phyloP scores from a whole-genome alignment of 1,140 invertebrate species.

The Lordiphosa stackelbergi region DNA sequence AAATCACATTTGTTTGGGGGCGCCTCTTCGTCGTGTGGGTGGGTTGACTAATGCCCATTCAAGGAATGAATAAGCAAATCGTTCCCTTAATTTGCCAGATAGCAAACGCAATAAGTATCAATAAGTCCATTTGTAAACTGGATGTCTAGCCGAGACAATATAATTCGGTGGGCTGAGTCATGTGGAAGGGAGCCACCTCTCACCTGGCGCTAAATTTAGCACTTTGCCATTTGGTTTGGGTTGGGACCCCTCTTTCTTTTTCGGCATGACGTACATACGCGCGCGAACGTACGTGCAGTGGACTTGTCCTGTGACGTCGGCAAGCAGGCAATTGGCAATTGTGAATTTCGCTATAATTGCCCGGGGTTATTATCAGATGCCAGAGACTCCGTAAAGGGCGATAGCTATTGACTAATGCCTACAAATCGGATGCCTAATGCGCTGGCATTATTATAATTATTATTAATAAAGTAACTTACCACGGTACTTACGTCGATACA shows the following conservation, averaged over 20 bases:
- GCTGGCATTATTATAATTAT: slow-evolving; percentile 21
- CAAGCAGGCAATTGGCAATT: slow-evolving; percentile 34
- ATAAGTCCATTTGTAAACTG: slow-evolving; percentile 10
- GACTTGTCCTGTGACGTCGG: slow-evolving; percentile 42
- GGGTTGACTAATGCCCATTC: slow-evolving; percentile 33
- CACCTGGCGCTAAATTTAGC: slow-evolving; percentile 32
- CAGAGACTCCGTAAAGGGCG: slow-evolving; percentile 7
- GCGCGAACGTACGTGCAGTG: slow-evolving; percentile 54
- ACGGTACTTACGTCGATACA: slow-evolving; percentile 10
- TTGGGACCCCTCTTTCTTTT: slow-evolving; percentile 1
- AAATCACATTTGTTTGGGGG: slow-evolving; percentile 22
- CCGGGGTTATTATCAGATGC: background rate
- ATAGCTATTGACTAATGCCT: slow-evolving; percentile 34
- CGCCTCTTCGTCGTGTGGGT: slow-evolving; percentile 17
- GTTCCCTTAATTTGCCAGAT: slow-evolving; percentile 3
- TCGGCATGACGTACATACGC: background rate
- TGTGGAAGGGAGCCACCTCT: background rate
- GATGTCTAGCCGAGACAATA: slow-evolving; percentile 1
- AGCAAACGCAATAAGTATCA: slow-evolving; percentile 5
- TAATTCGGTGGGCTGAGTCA: slow-evolving; percentile 8
- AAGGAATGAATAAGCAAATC: slow-evolving; percentile 39
- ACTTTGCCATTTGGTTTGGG: slow-evolving; percentile 22
- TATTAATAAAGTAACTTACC: slow-evolving; percentile 34
- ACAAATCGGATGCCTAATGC: slow-evolving; percentile 43
- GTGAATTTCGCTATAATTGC: slow-evolving; percentile 57